A percentile compares a stretch with the other conserved stretches of the same genome.
phyloP scores from a whole-genome alignment of 2,888 invertebrate species.

The Ischnus inquisitorius region DNA sequence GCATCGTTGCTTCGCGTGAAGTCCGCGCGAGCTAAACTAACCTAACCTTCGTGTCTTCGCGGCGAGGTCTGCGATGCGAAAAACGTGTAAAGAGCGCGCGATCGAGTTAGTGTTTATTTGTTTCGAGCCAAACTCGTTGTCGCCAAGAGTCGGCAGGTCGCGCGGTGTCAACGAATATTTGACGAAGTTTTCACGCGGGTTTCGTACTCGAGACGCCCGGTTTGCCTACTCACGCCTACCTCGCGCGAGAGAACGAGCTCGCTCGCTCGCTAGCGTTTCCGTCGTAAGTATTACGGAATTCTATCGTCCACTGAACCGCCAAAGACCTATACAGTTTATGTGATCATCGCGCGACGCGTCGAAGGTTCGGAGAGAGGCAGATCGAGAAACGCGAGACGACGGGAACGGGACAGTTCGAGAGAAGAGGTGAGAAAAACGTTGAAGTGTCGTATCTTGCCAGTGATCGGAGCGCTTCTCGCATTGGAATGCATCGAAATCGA shows the following conservation, averaged over 20 bases:
- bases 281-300: neutral
- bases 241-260: constrained; percentile 77
- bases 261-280: constrained; percentile 75
- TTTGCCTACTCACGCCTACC: constrained; percentile 84
- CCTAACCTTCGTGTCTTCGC: too few relatives aligned
- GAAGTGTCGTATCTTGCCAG: constrained; percentile 35
- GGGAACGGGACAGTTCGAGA: constrained; percentile 11
- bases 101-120: too few relatives aligned
- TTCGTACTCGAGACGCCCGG: constrained; percentile 77
- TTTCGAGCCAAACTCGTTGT: too few relatives aligned
- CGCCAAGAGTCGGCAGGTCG: too few relatives aligned
- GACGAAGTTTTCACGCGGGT: neutral
- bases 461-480: constrained; percentile 22
- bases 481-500: constrained; percentile 50
- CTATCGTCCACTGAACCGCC: neutral
- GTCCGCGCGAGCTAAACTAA: too few relatives aligned
- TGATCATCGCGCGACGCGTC: constrained; percentile 1
- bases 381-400: constrained; percentile 27
- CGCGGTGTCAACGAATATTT: too few relatives aligned
- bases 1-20: too few relatives aligned
- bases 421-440: constrained; percentile 41
- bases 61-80: too few relatives aligned
- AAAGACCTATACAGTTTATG: constrained; percentile 18
- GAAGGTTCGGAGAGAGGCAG: constrained; percentile 4
- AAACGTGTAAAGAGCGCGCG: too few relatives aligned